Evolutionary conservation across 2,113 vertebrate species (phyloP).

Genomic region (Cheirogaleus medius): DNA sequence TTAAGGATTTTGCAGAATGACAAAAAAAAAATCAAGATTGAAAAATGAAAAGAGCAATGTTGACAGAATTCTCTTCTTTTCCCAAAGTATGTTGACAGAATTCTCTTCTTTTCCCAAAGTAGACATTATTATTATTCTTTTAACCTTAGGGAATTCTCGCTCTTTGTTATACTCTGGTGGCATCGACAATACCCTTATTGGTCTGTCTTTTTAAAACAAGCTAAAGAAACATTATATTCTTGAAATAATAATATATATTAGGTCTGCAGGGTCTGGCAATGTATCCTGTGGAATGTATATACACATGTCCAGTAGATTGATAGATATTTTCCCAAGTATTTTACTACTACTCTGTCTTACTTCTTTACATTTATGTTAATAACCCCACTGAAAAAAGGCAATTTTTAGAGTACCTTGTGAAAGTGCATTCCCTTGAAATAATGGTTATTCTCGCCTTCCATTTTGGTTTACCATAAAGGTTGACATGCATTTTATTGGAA

Average conservation of each 20-base stretch:
- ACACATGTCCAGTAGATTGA: constrained; percentile 54
- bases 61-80: background rate
- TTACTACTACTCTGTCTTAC: constrained; percentile 62
- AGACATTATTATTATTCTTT: background rate
- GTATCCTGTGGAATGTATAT: constrained; percentile 68
- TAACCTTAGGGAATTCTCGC: background rate
- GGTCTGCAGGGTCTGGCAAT: constrained; percentile 48
- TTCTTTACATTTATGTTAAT: constrained; percentile 69
- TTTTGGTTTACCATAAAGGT: background rate
- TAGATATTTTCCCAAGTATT: constrained; percentile 65
- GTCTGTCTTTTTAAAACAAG: constrained; percentile 67
- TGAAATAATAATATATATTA: constrained; percentile 60
- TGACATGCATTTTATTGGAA: constrained; percentile 4
- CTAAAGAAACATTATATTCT: constrained; percentile 62
- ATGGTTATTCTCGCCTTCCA: background rate
- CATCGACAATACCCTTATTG: background rate
- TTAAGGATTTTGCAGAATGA: background rate
- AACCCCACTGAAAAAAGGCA: constrained; percentile 21
- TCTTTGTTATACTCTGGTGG: background rate
- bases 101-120: background rate
- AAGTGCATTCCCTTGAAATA: constrained; percentile 18
- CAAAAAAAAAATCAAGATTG: background rate
- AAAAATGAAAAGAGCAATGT: background rate
- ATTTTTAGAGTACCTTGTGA: background rate
- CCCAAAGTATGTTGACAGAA: background rate